Evolutionary conservation across 1,140 invertebrate genomes (phyloP).

Genomic region (Drosophila sp.): DNA sequence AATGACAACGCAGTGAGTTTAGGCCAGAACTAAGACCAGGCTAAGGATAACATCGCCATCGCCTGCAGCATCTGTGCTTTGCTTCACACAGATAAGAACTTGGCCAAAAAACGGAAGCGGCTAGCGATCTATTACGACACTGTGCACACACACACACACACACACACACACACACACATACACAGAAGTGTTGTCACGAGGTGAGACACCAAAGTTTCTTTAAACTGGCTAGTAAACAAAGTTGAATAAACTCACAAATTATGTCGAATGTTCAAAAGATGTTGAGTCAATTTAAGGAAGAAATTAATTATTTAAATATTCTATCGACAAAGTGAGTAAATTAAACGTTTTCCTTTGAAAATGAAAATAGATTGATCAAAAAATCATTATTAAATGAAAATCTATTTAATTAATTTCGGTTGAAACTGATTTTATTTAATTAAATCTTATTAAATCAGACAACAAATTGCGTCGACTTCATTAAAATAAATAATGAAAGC

Average conservation of each 20-base stretch:
- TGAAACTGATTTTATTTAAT: no score
- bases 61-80: slow-evolving; percentile 23
- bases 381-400: no score
- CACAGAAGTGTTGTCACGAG: slow-evolving; percentile 17
- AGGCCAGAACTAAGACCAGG: neutral
- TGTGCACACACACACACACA: slow-evolving; percentile 19
- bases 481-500: no score
- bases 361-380: no score
- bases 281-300: no score
- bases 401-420: no score
- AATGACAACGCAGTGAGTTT: slow-evolving; percentile 30
- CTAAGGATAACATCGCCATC: slow-evolving; percentile 19
- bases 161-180: slow-evolving; percentile 5
- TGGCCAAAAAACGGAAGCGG: slow-evolving; percentile 57
- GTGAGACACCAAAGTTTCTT: slow-evolving; percentile 11
- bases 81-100: slow-evolving; percentile 66
- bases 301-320: no score
- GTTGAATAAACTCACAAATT: neutral
- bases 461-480: no score
- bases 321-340: no score
- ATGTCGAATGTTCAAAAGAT: no score
- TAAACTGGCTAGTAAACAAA: neutral
- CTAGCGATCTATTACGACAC: slow-evolving; percentile 73
- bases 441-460: no score
- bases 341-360: no score